These are phyloP conservation scores for Nesidiocoris tenuis DNA, from an alignment of 2,888 invertebrate genomes.

Conservation along the genomic window DNA sequence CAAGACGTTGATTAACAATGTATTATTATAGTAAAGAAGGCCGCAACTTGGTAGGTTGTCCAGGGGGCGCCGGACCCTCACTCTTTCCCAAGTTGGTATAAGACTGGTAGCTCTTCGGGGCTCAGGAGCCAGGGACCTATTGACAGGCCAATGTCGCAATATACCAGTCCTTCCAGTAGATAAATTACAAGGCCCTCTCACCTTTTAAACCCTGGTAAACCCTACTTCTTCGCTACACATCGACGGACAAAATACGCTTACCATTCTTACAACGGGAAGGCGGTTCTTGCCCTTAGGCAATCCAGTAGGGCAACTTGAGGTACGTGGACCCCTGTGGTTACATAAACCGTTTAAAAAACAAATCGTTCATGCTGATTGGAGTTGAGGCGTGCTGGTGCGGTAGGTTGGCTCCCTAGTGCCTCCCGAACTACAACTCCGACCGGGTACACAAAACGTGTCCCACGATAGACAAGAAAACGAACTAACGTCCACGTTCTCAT, in stretches of 20 bases:
- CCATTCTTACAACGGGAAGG: neutral
- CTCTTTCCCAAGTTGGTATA: neutral
- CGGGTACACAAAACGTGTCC: conserved; percentile 34
- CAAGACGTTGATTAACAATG: conserved; percentile 3
- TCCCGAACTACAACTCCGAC: conserved; percentile 28
- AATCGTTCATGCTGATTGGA: conserved; percentile 34
- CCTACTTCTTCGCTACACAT: neutral
- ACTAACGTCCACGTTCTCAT: conserved; percentile 37
- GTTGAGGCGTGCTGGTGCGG: conserved; percentile 36
- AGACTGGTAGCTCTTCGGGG: neutral
- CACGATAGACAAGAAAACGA: conserved; percentile 35
- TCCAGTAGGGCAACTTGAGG: neutral
- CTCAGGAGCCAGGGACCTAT: neutral
- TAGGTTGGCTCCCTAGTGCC: conserved; percentile 26
- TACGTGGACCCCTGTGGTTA: conserved; percentile 13
- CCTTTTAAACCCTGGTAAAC: neutral
- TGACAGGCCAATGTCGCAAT: conserved; percentile 16
- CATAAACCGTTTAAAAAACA: conserved; percentile 32
- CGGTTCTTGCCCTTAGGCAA: neutral
- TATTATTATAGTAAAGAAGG: neutral
- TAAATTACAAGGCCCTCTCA: neutral
- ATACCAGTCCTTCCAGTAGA: neutral
- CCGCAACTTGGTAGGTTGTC: neutral
- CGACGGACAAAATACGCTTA: neutral
- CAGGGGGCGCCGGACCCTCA: neutral